Base-by-base conservation (phyloP, 2,113 vertebrate genomes). In the Dromaius novaehollandiae region DNA sequence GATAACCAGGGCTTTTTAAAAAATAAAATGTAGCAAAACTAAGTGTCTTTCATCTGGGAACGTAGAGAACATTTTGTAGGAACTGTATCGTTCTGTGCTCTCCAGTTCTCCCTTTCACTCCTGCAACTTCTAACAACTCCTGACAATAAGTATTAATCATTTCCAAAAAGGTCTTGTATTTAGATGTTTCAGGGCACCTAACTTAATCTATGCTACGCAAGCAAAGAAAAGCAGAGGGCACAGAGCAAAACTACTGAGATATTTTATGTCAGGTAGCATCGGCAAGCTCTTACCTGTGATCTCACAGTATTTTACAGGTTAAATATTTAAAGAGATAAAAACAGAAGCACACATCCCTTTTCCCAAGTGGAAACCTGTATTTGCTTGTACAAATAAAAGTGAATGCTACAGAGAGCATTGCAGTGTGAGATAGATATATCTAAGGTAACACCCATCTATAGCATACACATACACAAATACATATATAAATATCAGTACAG, bases 151-250 rank as follows among this genome's bases (percentile, higher is more conserved):
- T 38, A 76, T 91, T 83, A 93, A 93, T 94, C 46, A 32, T 60
- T 91, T 91, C 30, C 69, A 56, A 56, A 94, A 91, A 95, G 89
- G 89, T 91, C 73, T 56, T 79, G 58, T 38, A 89, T 86, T 71
- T 34, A 61, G 28, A 77, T 55, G 22, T 81, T 93, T 91, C 16
- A 2, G 82, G 91, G 79, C 68, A 90, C 44, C 63, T 85, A 82
- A 93, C 14, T 44, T 82, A 90, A 91, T 88, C 89, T 86, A 44
- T n/a, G 80, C 17, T 42, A 86, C 84, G n/a, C 40, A 82, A 92
- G 64, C 69, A 88, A 21, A 88, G 63, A 83, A 90, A 71, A 68
- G 81, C 24, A 81, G 76, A 94, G 51, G 58, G n/a, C 42, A 32
- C 6, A 34, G 21, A 74, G 44, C 28, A 80, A 92, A 96, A 84